Conservation (phyloP, 2,888 invertebrate species). For the Catocala fraxini region DNA sequence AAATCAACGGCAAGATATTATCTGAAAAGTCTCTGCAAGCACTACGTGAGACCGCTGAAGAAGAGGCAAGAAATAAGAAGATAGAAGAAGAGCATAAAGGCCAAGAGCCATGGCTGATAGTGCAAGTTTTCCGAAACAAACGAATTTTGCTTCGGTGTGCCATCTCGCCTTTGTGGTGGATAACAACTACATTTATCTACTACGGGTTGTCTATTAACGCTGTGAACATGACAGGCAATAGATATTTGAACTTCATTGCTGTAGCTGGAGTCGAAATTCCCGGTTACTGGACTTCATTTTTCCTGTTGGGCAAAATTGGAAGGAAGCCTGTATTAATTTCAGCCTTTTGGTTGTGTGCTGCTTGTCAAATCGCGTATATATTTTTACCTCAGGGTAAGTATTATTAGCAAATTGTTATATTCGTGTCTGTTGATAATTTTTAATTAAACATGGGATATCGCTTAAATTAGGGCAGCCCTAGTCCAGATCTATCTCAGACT, state of each 20-base stretch:
- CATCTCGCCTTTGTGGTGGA: constrained; percentile 87
- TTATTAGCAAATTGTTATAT: background rate
- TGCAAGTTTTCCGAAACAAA: constrained; percentile 63
- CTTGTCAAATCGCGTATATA: constrained; percentile 86
- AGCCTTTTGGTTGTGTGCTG: constrained; percentile 87
- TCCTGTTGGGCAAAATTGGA: constrained; percentile 88
- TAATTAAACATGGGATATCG: too few species aligned
- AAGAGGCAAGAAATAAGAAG: constrained; percentile 51
- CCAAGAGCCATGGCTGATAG: constrained; percentile 64
- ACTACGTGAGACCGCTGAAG: constrained; percentile 58
- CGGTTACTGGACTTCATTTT: constrained; percentile 88
- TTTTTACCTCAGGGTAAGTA: constrained; percentile 82
- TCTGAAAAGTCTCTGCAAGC: constrained; percentile 64
- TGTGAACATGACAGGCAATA: constrained; percentile 89
- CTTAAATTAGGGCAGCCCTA: too few species aligned
- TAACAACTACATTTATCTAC: constrained; percentile 89
- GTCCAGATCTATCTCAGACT: too few species aligned
- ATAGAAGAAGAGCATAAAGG: constrained; percentile 6
- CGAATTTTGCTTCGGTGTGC: constrained; percentile 57
- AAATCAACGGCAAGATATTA: constrained; percentile 81
- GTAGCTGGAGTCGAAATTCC: constrained; percentile 90
- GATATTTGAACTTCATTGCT: constrained; percentile 89
- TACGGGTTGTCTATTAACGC: constrained; percentile 90
- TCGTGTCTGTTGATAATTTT: too few species aligned
- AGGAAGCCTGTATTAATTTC: constrained; percentile 87